Evolutionary conservation across 2,113 vertebrate species (phyloP), one percentile per base, ranked within the genome.

Genomic region (Polyodon spathula): DNA sequence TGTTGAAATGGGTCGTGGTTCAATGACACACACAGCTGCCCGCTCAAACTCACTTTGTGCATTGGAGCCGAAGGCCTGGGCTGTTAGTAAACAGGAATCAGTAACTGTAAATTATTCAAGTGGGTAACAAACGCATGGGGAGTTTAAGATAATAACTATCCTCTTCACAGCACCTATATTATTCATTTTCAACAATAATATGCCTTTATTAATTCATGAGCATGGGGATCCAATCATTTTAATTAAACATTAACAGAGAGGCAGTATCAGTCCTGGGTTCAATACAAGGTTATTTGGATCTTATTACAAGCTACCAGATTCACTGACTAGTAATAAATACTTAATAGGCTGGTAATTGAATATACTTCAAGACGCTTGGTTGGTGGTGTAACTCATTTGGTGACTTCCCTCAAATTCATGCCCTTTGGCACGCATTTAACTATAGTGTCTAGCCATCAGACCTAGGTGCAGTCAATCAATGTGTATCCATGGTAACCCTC

Each of bases 211-310:
- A 48, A 63, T 58, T 63, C 39, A 44, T 52, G 44, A 63, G 44
- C 38, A 37, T 12, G 15, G 44, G 40, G 46, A 39, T 52, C 46
- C 62, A 58, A 51, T 63, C 46, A 63, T 16, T 51, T 58, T 58
- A 58, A 63, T 63, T 63, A 58, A 63, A 63, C 46, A 58, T 63
- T 63, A 57, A 48, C 43, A 51, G 55, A 39, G 15, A 63, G 5
- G 41, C 56, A 16, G 44, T 40, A 46, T 27, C 40, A 2, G 39
- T 12, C 37, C 43, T 41, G 62, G 15, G 15, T 10, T 58, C 55
- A 58, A 57, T 63, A 58, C 40, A 61, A 43, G 10, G 44, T 57
- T 41, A 63, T 48, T 63, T 4, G 52, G 39, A 57, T 43, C 51
- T 11, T 17, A 58, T 39, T 52, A 39, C 37, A 4, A 44, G n/a